Conservation (phyloP, 2,113 vertebrate species). For the Sebastes schlegelii region DNA sequence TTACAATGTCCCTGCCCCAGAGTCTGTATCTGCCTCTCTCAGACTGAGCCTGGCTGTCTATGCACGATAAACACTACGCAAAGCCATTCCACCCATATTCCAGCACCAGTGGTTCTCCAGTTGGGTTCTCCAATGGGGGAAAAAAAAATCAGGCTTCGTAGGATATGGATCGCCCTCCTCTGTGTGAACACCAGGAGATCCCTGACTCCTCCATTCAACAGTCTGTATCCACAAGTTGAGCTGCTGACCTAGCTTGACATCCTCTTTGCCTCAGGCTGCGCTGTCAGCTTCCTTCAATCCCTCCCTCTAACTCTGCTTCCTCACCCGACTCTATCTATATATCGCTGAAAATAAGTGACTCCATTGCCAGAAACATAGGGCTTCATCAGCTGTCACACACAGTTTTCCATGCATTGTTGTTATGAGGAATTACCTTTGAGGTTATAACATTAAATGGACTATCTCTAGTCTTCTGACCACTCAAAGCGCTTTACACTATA, state of each 20-base stretch:
- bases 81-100: neutral
- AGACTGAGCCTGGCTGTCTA: neutral
- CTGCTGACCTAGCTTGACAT: conserved; percentile 58
- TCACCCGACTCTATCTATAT: conserved; percentile 16
- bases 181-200: conserved; percentile 33
- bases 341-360: conserved; percentile 24
- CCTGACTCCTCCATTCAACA: conserved; percentile 54
- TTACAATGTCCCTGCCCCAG: neutral
- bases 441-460: too few species aligned
- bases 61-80: neutral
- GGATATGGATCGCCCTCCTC: conserved; percentile 23
- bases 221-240: conserved; percentile 39
- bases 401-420: neutral
- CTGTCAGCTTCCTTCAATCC: conserved; percentile 56
- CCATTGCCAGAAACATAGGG: conserved; percentile 15
- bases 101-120: neutral
- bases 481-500: too few species aligned
- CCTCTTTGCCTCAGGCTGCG: conserved; percentile 47
- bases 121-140: neutral
- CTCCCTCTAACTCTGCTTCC: conserved; percentile 19
- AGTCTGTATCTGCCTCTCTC: neutral
- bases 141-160: conserved; percentile 6
- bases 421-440: neutral
- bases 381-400: conserved; percentile 4
- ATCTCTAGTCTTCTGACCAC: too few species aligned